Conservation (phyloP, 2,888 invertebrate genomes). For the Drosophila stalkeri region DNA sequence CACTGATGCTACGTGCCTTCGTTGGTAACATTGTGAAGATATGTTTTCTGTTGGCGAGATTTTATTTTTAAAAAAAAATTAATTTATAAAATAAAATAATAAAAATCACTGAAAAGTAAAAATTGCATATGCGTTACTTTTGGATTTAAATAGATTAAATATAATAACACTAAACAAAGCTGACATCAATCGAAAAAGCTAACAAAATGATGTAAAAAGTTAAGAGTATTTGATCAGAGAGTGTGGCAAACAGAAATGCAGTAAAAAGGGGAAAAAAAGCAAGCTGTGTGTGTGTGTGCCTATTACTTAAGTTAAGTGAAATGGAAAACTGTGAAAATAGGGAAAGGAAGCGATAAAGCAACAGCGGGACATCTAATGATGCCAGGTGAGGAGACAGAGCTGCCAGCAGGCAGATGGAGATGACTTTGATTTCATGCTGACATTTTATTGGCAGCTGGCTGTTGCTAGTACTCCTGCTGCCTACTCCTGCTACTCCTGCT, state of each 20-base stretch:
- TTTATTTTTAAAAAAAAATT: neutral
- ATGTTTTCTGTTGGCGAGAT: neutral
- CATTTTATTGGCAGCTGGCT: slow-evolving; percentile 63
- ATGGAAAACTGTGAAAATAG: slow-evolving; percentile 68
- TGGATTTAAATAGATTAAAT: too few species aligned
- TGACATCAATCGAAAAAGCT: too few species aligned
- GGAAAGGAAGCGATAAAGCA: slow-evolving; percentile 31
- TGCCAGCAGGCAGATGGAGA: neutral
- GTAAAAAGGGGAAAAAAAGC: neutral
- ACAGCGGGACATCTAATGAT: slow-evolving; percentile 28
- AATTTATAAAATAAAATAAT: neutral
- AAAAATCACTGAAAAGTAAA: too few species aligned
- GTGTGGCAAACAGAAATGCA: neutral
- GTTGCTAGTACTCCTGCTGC: slow-evolving; percentile 36
- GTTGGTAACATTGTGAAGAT: neutral
- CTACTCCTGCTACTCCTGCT: slow-evolving; percentile 33
- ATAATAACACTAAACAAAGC: too few species aligned
- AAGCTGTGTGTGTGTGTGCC: slow-evolving; percentile 1
- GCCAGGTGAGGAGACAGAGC: slow-evolving; percentile 1
- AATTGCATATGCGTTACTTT: too few species aligned
- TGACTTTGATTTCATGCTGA: slow-evolving; percentile 52
- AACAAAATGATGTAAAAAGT: neutral
- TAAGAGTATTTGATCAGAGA: neutral
- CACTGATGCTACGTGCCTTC: neutral
- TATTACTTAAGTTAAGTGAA: slow-evolving; percentile 62